Percentiles rank a stretch among this genome's conserved stretches.
phyloP scores from a whole-genome alignment of 2,888 invertebrate species.

The Mylabris sibirica region DNA sequence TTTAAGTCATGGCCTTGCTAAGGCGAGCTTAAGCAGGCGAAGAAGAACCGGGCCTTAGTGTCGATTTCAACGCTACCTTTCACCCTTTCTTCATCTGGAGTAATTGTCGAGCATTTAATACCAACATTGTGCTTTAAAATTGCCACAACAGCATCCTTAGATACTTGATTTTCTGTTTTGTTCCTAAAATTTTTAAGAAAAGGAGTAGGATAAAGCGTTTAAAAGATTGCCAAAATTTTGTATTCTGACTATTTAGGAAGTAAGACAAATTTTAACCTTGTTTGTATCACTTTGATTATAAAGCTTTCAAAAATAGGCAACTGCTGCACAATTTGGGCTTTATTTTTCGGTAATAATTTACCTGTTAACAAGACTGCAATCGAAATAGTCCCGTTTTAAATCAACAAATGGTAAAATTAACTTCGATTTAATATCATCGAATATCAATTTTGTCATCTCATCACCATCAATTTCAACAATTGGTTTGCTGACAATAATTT shows the following conservation, averaged over 20 bases:
- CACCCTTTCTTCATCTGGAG: slow-evolving; percentile 87
- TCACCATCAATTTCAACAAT: slow-evolving; percentile 92
- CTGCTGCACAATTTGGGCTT: no score
- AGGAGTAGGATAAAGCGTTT: no score
- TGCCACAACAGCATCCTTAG: slow-evolving; percentile 84
- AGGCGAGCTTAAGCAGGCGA: no score
- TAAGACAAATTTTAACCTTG: no score
- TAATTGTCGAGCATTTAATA: slow-evolving; percentile 91
- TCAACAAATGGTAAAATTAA: slow-evolving; percentile 79
- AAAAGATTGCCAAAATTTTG: no score
- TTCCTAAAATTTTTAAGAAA: slow-evolving; percentile 64
- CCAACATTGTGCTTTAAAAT: slow-evolving; percentile 86
- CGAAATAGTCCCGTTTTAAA: slow-evolving; percentile 84
- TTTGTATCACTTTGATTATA: no score
- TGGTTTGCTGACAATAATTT: slow-evolving; percentile 74
- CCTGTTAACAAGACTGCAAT: slow-evolving; percentile 81
- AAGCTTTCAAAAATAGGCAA: no score
- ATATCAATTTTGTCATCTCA: slow-evolving; percentile 93
- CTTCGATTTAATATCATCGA: slow-evolving; percentile 88
- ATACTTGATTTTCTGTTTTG: slow-evolving; percentile 83
- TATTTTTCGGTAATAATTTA: slow-evolving; percentile 30
- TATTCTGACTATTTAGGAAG: no score
- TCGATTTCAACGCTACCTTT: slow-evolving; percentile 76
- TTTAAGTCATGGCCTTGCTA: no score
- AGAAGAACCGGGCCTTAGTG: no score